Base-by-base conservation (phyloP, 2,797 vertebrate genomes). In the Craterocephalus amniculus region DNA sequence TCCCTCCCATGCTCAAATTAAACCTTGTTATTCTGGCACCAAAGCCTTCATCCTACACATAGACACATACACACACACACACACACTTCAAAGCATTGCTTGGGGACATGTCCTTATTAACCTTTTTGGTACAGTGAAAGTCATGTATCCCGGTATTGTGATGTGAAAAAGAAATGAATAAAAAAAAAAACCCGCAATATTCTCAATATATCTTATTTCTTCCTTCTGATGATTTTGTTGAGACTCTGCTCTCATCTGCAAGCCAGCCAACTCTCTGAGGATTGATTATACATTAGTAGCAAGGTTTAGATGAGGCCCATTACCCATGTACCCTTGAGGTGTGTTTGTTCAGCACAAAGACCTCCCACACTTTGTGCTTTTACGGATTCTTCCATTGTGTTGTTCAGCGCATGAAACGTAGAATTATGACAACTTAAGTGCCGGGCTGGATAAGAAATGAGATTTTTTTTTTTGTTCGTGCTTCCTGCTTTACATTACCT, bases 1-100 rank as follows among this genome's bases (percentile, higher is more conserved):
- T 87, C 78, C 64, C 26, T 14, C 34, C 43, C 59, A 48, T n/a
- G 12, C 71, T 81, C 67, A 76, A 74, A 84, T 83, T 63, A 84
- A 81, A 83, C 68, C 27, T 24, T 78, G 34, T 90, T 83, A 69
- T 77, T 80, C 64, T 38, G 10, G 27, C 65, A 76, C 70, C 82
- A 72, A 80, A 67, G 71, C 63, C 59, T 49, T 72, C 63, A 40
- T 74, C 58, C 32, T 43, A 56, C 67, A 32, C 57, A 63, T 38
- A 55, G 52, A 56, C 64, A 58, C 52, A 68, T 3, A 48, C 59
- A 51, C 10, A 45, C 54, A 56, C 32, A 71, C 45, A 55, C 72
- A 29, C 36, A 32, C 54, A 56, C 45, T 40, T 69, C 13, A 20
- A 63, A 72, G 35, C 63, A 58, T 20, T 29, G 27, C 34, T 67